Base-by-base conservation (phyloP, 1,140 invertebrate species). In the Battus philenor region DNA sequence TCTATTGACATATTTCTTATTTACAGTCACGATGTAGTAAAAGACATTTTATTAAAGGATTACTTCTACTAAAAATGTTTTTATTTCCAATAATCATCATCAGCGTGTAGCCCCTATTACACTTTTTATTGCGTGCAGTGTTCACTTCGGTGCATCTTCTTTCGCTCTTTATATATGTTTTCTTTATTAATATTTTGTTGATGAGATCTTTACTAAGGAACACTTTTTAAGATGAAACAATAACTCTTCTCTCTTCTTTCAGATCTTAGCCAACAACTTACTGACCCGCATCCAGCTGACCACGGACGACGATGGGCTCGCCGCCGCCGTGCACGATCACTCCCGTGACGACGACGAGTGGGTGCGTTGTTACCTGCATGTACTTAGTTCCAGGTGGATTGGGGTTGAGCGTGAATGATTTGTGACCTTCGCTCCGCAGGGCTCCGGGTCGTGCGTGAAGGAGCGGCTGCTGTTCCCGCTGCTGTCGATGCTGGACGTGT, bases 401-500 rank as follows among this genome's bases (percentile, higher is more conserved):
- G 13, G 24, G 26, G 7, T 7, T 33, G 8, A 18, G 8, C 8
- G 18, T 11, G 31, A 34, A 22, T 22, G 3, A 4, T 22, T 22
- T 4, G 8, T 4, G 3, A 22, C 3, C 22, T 18, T 1, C 41
- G 24, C 41, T 44, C 47, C 24, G 12, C 62, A 79, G 82, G 69
- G 69, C 47, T 45, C 72, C n/a, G 66, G 77, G n/a, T 72, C 68
- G 16, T 62, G 80, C 1, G 83, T 87, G n/a, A 91, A 91, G 61
- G 85, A 88, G 1, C 88, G 91, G 38, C 88, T 98, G 11, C 87
- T 99, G 52, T 98, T 98, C 86, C 97, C 98, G 0, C 95, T 94
- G 69, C 89, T 99, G 24, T 97, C 95, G 1, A 97, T 97, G 93
- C 81, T 99, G 52, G 98, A 99, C 80, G 90, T 99, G 4, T 96